A percentile compares a stretch with the other conserved stretches of the same genome.
phyloP scores from a whole-genome alignment of 2,888 invertebrate species.

The Ctena decussata region DNA sequence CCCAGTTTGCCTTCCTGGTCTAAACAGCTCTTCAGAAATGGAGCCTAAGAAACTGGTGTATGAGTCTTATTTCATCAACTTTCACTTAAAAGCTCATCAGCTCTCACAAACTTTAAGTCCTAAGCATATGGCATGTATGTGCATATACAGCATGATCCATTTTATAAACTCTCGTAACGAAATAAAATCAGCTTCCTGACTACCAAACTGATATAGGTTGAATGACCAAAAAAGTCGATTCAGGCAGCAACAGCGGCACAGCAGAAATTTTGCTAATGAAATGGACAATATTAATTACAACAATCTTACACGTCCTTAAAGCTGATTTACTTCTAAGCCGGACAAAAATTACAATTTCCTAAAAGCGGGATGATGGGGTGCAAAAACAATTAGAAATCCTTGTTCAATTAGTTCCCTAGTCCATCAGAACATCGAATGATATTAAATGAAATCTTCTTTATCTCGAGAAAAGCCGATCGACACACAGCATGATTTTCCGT shows the following conservation, averaged over 20 bases:
- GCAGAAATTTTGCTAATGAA: neutral
- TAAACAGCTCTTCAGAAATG: too few species aligned
- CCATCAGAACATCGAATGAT: neutral
- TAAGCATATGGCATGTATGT: too few species aligned
- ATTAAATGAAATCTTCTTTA: slow-evolving; percentile 11
- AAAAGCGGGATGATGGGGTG: neutral
- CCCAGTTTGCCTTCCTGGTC: too few species aligned
- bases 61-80: too few species aligned
- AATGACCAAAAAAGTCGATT: too few species aligned
- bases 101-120: too few species aligned
- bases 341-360: slow-evolving; percentile 1
- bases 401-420: slow-evolving; percentile 8
- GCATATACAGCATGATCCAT: too few species aligned
- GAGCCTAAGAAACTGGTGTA: too few species aligned
- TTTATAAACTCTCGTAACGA: too few species aligned
- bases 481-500: neutral
- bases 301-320: neutral
- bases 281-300: slow-evolving; percentile 9
- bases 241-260: neutral
- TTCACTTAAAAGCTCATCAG: too few species aligned
- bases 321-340: neutral
- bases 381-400: slow-evolving; percentile 2
- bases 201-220: too few species aligned
- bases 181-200: too few species aligned
- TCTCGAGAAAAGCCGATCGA: neutral